Percentiles rank a stretch among this genome's conserved stretches.
Conservation (phyloP, 1,140 invertebrate species). For the Apis laboriosa region DNA sequence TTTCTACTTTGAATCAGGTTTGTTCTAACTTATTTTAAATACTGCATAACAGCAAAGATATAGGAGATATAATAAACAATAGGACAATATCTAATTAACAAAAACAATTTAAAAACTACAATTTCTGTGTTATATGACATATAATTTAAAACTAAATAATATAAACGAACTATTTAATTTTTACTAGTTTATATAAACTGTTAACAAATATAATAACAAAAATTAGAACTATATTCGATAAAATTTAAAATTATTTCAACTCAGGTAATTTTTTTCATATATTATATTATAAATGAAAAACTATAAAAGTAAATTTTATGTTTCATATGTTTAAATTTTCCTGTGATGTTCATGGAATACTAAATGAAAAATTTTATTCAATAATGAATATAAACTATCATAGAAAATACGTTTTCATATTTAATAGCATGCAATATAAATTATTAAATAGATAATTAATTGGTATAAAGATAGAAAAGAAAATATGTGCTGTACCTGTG, state of each 20-base stretch:
- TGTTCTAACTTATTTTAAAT: background rate
- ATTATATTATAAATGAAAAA: background rate
- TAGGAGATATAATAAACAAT: constrained; percentile 4
- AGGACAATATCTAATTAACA: constrained; percentile 10
- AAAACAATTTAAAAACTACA: background rate
- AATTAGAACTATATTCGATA: background rate
- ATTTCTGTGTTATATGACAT: background rate
- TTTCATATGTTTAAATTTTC: background rate
- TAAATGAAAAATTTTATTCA: constrained; percentile 3
- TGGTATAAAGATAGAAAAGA: constrained; percentile 39
- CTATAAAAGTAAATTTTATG: constrained; percentile 1
- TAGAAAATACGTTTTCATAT: constrained; percentile 51
- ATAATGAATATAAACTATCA: constrained; percentile 34
- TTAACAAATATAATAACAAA: background rate
- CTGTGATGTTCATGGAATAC: constrained; percentile 28
- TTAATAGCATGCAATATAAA: constrained; percentile 47
- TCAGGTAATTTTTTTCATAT: background rate
- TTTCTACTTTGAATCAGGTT: background rate
- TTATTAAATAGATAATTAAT: constrained; percentile 44
- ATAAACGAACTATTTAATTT: constrained; percentile 2
- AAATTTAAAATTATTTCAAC: constrained; percentile 9
- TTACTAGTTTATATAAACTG: background rate
- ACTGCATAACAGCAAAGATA: background rate
- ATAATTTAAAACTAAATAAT: background rate
- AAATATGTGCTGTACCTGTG: constrained; percentile 58